Base-by-base conservation (phyloP, 2,113 vertebrate species). In the Hirundichthys speculiger region DNA sequence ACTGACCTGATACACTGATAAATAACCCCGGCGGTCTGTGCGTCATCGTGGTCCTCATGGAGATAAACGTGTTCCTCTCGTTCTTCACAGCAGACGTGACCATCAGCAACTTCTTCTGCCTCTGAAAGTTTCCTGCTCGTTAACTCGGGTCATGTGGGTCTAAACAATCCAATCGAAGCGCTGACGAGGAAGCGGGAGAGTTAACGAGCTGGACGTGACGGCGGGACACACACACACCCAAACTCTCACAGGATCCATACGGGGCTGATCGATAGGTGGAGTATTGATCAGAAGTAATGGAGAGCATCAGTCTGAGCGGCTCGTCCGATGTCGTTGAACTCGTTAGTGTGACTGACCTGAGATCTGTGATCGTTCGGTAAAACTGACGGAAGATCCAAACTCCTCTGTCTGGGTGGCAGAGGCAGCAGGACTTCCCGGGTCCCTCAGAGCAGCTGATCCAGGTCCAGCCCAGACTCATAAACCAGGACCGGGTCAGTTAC, bases 211-310 rank as follows among this genome's bases (percentile, higher is more conserved):
- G 49, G 24, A 69, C 16, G n/a, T 48, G 58, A 56, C 67, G 48
- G 24, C 22, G 22, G 22, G 27, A 63, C 63, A 60, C 64, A 49
- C 5, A 24, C 54, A 57, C 38, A 47, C 19, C 2, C 49, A 59
- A 53, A 63, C 69, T 60, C 34, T 55, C 24, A 55, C 19, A 30
- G 0, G 21, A 70, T 87, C 79, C 39, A 82, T 78, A 54, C 2
- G 0, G 39, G 66, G 13, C 18, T 0, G 20, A 81, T 81, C 82
- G 49, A 79, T 73, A 75, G 75, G 62, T 73, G 4, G 2, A 1
- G 2, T 38, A 88, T 82, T 2, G 83, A 88, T 67, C 24, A 52
- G 0, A 50, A 30, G 75, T 84, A 86, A 86, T 84, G 76, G 73
- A 82, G 75, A 75, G 43, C 56, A 84, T 88, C 67, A 47, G 75